Conservation (phyloP, 2,113 vertebrate species). For the Scytalopus superciliaris region DNA sequence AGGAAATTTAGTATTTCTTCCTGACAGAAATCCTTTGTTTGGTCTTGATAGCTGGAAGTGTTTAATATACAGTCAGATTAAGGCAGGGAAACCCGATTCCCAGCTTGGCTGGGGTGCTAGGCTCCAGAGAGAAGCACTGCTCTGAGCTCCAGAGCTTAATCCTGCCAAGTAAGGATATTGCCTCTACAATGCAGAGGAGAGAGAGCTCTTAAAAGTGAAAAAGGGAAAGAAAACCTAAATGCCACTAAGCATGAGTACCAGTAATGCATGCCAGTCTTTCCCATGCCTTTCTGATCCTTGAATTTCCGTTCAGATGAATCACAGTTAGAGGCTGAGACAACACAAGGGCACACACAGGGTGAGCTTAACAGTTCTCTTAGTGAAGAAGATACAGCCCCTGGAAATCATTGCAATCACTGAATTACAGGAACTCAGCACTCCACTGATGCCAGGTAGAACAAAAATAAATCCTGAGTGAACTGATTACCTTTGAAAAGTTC, state of each 20-base stretch:
- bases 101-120: not conserved
- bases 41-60: constrained; percentile 33
- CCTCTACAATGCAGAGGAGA: not conserved
- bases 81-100: not conserved
- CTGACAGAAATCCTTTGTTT: constrained; percentile 4
- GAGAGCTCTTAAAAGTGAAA: not conserved
- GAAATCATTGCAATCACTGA: not conserved
- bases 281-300: not conserved
- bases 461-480: not conserved
- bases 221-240: not conserved
- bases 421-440: not conserved
- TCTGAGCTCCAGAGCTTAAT: not conserved
- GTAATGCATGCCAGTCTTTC: not conserved
- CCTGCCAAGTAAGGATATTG: not conserved
- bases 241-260: not conserved
- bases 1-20: constrained; percentile 2
- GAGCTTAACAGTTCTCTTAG: not conserved
- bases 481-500: not conserved
- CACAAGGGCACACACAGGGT: not conserved
- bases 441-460: not conserved
- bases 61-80: constrained; percentile 5
- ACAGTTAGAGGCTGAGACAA: not conserved
- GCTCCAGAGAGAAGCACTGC: not conserved
- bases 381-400: not conserved
- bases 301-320: not conserved